Evolutionary conservation across 2,888 invertebrate genomes (phyloP), one percentile per base, ranked within the genome.

Genomic region (Ditula angustiorana): DNA sequence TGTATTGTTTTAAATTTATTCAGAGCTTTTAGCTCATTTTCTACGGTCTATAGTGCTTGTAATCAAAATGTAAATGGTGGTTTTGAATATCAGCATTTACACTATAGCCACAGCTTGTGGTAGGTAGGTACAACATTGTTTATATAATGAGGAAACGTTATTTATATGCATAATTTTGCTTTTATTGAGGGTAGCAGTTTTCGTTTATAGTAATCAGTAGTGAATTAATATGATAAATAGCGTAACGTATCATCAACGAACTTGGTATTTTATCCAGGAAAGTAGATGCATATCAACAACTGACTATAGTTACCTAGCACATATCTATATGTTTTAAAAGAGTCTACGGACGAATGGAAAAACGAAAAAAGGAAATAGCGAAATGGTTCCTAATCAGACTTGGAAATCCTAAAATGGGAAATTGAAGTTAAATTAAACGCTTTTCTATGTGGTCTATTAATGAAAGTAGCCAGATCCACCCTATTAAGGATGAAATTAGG

Each of bases 1-100:
- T 53, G 61, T 53, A 61, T 61, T 61, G 61, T 61, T 61, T 61
- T 61, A 46, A 61, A 61, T 46, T 46, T 61, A 61, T 61, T 55
- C 61, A 44, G 61, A 26, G 35, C n/a, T 55, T 61, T 46, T 47
- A 55, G 24, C 52, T 33, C 21, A 52, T 52, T 52, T 52, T 52
- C 33, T 53, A 46, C 53, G 44, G 53, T 35, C 23, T 41, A 44
- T 52, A 44, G 44, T 30, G 53, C 24, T 46, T 46, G 33, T 61
- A 61, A 61, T 61, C 61, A 61, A 61, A 61, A 61, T 61, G 61
- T 61, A 53, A 61, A 61, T 61, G 44, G 26, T 61, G 46, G 46
- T 61, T 53, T 61, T 44, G 53, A 61, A 55, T 53, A 46, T 46
- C 23, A 46, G n/a, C n/a, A 23, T 46, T 5, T 5, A 46, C 23